These are phyloP conservation scores for Lophura nycthemera DNA, from an alignment of 2,113 vertebrate species.

Conservation along the genomic window DNA sequence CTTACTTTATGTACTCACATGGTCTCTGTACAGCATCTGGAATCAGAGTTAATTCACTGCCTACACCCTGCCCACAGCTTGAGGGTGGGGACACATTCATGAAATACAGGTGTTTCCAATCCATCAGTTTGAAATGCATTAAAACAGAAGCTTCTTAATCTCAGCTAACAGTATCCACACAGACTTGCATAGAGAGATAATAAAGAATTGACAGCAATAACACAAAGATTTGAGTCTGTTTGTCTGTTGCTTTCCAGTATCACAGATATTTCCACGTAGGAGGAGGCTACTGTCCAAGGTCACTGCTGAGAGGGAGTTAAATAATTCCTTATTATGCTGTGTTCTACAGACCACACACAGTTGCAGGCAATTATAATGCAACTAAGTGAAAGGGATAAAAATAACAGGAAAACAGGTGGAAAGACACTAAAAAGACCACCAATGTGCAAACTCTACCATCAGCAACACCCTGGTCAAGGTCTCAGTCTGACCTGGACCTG, in stretches of 20 bases:
- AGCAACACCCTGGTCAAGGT: background rate
- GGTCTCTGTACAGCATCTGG: background rate
- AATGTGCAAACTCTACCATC: background rate
- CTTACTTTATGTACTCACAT: background rate
- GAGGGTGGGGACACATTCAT: background rate
- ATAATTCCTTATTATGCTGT: background rate
- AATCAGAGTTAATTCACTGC: background rate
- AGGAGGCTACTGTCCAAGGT: constrained; percentile 22
- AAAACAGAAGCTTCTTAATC: background rate
- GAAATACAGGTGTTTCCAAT: background rate
- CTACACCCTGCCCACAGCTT: background rate
- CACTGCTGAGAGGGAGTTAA: background rate
- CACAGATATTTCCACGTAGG: background rate
- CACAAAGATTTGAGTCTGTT: background rate
- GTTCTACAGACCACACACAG: constrained; percentile 31
- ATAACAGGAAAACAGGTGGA: background rate
- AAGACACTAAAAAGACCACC: background rate
- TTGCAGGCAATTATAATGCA: accelerated
- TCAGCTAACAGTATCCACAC: background rate
- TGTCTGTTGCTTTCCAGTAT: background rate
- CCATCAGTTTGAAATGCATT: background rate
- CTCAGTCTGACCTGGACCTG: background rate
- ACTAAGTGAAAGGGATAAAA: background rate
- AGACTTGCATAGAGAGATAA: background rate
- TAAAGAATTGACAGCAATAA: background rate